Base-by-base conservation (phyloP, 2,888 invertebrate genomes). In the Mesoligia furuncula region DNA sequence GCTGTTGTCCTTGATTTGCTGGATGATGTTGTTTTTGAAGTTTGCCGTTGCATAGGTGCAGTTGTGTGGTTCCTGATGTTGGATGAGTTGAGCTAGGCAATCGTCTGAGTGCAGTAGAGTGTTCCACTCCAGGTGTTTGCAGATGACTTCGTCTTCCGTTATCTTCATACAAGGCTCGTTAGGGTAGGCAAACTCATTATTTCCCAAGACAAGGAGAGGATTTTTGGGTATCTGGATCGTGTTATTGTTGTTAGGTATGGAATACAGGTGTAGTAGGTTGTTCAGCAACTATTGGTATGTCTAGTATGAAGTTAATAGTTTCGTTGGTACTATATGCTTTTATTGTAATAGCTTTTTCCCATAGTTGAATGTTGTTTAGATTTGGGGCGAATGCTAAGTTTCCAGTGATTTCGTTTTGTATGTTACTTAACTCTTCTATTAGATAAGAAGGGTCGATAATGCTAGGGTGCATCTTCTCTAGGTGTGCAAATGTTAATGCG, bases 101-200 rank as follows among this genome's bases (percentile, higher is more conserved):
- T 88, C 88, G 0, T 68, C 72, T 13, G 88, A 85, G 39, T 88
- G 64, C 13, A 68, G 24, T 13, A 89, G 64, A 0, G 42, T 54
- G 57, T 88, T 80, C 87, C 87, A 89, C 69, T 90, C 82, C 0
- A 89, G 73, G 39, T 88, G 90, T 57, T 76, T 87, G 72, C 86
- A 73, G 57, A 86, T 81, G 9, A 82, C 80, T 9, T 83, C 76
- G 2, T 85, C 61, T 15, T 87, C 85, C 20, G 31, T 71, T 39
- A 89, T 85, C 1, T 36, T 65, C 20, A 27, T 78, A 69, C 87
- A 90, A 65, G 81, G 70, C 77, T 90, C 87, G 42, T 76, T 84
- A 8, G 88, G 90, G 31, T 89, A 87, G 0, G 87, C 88, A 36
- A 89, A 89, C 74, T 90, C 87, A 45, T 89, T 70, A 77, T 87